These are phyloP conservation scores for Pachymerium ferrugineum DNA, from an alignment of 2,888 invertebrate species.

Conservation along the genomic window DNA sequence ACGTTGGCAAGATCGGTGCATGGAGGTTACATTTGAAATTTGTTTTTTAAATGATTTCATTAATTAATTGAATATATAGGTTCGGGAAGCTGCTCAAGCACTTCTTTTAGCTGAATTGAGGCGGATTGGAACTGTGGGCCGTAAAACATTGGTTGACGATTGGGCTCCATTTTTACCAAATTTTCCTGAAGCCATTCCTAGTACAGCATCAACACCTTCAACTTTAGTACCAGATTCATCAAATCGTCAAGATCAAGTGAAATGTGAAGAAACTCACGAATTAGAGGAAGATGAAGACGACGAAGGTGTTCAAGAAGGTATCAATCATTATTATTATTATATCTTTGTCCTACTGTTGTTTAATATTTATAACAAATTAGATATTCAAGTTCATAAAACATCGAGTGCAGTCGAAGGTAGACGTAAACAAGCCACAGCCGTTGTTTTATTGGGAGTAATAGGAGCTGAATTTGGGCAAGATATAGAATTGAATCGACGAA, in stretches of 20 bases:
- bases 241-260: not conserved
- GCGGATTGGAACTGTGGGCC: slow-evolving; percentile 80
- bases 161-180: slow-evolving; percentile 95
- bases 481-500: slow-evolving; percentile 56
- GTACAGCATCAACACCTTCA: not conserved
- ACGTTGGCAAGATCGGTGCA: slow-evolving; percentile 97
- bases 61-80: slow-evolving; percentile 45
- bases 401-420: slow-evolving; percentile 79
- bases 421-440: slow-evolving; percentile 93
- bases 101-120: slow-evolving; percentile 86
- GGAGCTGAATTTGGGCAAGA: slow-evolving; percentile 98
- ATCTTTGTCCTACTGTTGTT: no score
- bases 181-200: slow-evolving; percentile 51
- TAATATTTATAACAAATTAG: slow-evolving; percentile 14
- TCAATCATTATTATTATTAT: not conserved
- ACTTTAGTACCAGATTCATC: not conserved
- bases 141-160: slow-evolving; percentile 84
- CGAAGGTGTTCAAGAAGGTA: slow-evolving; percentile 36
- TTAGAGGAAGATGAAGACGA: slow-evolving; percentile 61
- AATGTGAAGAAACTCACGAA: slow-evolving; percentile 46
- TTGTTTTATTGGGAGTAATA: slow-evolving; percentile 91
- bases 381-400: slow-evolving; percentile 29
- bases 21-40: slow-evolving; percentile 65
- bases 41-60: not conserved
- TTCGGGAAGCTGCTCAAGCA: slow-evolving; percentile 92